phyloP scores from a whole-genome alignment of 2,113 vertebrate species.

The Sander lucioperca region DNA sequence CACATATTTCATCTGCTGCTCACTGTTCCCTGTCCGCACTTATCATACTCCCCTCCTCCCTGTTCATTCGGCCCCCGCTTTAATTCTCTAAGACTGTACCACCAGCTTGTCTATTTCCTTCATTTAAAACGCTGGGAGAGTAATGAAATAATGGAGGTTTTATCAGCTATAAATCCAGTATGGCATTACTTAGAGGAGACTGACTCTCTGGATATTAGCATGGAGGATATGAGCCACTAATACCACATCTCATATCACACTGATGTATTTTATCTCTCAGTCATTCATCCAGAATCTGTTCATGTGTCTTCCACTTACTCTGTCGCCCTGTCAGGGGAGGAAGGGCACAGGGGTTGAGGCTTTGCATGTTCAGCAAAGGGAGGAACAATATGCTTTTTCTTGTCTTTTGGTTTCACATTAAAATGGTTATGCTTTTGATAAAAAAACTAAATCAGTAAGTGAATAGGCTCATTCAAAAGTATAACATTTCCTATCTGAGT shows the following conservation, averaged over 20 bases:
- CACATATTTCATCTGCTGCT: slow-evolving; percentile 72
- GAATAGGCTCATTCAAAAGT: slow-evolving; percentile 9
- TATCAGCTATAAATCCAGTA: slow-evolving; percentile 63
- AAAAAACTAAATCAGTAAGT: neutral
- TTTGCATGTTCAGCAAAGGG: slow-evolving; percentile 21
- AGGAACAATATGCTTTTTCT: slow-evolving; percentile 9
- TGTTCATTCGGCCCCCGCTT: slow-evolving; percentile 38
- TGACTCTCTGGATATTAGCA: slow-evolving; percentile 38
- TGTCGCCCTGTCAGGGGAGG: slow-evolving; percentile 10
- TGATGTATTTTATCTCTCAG: neutral
- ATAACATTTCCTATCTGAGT: neutral
- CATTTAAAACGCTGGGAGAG: slow-evolving; percentile 57
- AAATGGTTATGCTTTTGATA: slow-evolving; percentile 15
- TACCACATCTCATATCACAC: slow-evolving; percentile 16
- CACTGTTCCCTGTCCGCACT: slow-evolving; percentile 60
- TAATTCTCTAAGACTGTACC: slow-evolving; percentile 55
- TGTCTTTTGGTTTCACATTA: slow-evolving; percentile 29
- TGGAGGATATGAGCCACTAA: slow-evolving; percentile 40
- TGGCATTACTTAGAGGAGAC: slow-evolving; percentile 40
- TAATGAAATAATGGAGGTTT: slow-evolving; percentile 63
- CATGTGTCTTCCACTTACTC: slow-evolving; percentile 18
- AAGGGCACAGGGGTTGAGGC: neutral
- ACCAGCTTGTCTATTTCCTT: slow-evolving; percentile 64
- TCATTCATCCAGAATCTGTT: slow-evolving; percentile 12
- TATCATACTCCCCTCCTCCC: slow-evolving; percentile 41